Evolutionary conservation across 30 jellyfish, hydroid and myxozoan species (phyloP).

Genomic region (Hydractinia echinata): DNA sequence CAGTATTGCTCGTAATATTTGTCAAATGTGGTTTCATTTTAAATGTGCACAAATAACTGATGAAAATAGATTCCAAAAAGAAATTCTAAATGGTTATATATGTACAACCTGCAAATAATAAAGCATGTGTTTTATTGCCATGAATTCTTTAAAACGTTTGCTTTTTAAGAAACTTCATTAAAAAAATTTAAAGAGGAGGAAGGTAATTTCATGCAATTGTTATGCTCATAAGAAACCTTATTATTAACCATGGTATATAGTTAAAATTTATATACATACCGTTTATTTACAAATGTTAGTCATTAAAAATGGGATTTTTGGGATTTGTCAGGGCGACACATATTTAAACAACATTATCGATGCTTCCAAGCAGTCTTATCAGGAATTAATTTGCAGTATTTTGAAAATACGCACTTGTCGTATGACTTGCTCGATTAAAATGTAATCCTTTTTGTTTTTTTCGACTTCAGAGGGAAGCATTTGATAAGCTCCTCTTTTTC

Average conservation of each 20-base stretch:
- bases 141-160: no score
- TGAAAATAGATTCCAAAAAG: background rate
- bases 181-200: no score
- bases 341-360: constrained; percentile 28
- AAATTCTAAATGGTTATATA: background rate
- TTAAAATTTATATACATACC: background rate
- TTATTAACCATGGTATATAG: no score
- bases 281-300: background rate
- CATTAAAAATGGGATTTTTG: constrained; percentile 6
- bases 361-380: constrained; percentile 1
- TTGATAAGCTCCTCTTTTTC: constrained; percentile 31
- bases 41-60: background rate
- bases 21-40: background rate
- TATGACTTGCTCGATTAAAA: constrained; percentile 31
- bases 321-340: constrained; percentile 9
- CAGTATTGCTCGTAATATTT: background rate
- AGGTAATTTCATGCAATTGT: no score
- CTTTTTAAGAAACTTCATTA: no score
- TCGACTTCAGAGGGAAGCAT: constrained; percentile 30
- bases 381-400: constrained; percentile 37
- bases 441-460: constrained; percentile 24
- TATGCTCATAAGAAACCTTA: no score
- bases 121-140: background rate
- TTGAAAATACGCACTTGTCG: constrained; percentile 23
- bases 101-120: background rate